Evolutionary conservation across 2,797 vertebrate species (phyloP).

Genomic region (Gila robusta): DNA sequence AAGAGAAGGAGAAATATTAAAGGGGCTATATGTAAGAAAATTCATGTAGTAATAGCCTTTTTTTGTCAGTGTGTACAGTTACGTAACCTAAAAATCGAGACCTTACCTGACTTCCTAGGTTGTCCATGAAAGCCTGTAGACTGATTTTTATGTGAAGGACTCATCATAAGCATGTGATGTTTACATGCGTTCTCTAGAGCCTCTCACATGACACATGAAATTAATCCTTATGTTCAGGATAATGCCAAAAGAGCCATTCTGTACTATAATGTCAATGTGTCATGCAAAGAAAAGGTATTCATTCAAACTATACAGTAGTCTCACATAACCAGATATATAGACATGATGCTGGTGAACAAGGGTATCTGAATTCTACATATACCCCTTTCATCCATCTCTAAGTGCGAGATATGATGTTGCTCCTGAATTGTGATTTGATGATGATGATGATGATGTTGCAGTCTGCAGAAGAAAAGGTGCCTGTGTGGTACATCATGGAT

Average conservation of each 20-base stretch:
- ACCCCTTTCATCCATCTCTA: not conserved
- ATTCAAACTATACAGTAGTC: not conserved
- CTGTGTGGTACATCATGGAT: constrained; percentile 97
- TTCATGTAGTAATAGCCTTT: no score
- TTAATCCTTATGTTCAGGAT: not conserved
- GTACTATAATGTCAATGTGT: not conserved
- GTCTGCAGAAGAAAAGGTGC: constrained; percentile 92
- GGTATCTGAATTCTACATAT: not conserved
- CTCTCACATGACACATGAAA: not conserved
- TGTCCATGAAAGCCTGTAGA: not conserved
- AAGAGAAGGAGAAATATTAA: constrained; percentile 49
- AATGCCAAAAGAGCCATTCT: not conserved
- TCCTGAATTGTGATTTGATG: not conserved
- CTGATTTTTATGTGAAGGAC: not conserved
- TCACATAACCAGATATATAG: not conserved
- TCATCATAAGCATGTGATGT: not conserved
- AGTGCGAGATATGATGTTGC: not conserved
- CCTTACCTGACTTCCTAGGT: not conserved
- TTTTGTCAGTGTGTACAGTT: not conserved
- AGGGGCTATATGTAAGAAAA: no score
- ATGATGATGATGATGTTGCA: constrained; percentile 59
- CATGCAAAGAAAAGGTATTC: not conserved
- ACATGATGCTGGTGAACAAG: not conserved
- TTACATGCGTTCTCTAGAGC: not conserved
- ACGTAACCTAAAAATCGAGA: not conserved